These are phyloP conservation scores for Coturnix japonica DNA, from an alignment of 2,113 vertebrate genomes.

Conservation along the genomic window DNA sequence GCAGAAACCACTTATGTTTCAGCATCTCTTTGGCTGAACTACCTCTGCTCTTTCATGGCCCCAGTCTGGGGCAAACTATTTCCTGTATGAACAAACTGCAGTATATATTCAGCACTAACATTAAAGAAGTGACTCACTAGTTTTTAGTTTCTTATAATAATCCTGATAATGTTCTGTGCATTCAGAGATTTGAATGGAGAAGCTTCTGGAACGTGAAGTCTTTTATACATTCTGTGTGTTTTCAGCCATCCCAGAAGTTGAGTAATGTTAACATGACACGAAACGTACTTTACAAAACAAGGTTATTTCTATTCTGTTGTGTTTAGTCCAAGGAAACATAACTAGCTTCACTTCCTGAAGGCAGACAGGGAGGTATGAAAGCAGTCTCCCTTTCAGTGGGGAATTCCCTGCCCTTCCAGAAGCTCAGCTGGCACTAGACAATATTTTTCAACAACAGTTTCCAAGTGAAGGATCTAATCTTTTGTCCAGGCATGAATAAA, in stretches of 20 bases:
- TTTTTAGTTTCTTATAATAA: conserved; percentile 7
- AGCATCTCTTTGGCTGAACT: neutral
- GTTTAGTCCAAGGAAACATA: neutral
- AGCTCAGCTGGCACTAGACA: neutral
- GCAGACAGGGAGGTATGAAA: neutral
- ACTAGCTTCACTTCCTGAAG: conserved; percentile 26
- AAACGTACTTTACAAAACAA: neutral
- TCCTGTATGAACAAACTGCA: neutral
- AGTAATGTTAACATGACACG: neutral
- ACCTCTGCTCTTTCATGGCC: neutral
- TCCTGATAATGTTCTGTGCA: neutral
- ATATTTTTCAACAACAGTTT: neutral
- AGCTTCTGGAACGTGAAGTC: neutral
- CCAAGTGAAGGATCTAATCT: neutral
- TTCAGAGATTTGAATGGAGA: neutral
- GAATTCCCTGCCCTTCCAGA: neutral
- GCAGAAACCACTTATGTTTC: neutral
- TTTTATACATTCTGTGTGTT: neutral
- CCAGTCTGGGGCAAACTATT: neutral
- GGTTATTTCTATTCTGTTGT: neutral
- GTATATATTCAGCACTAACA: neutral
- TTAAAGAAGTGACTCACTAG: neutral
- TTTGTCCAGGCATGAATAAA: neutral
- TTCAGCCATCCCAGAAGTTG: neutral
- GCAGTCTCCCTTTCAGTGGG: neutral